Percentiles rank a stretch among this genome's conserved stretches.
Conservation (phyloP, 1,140 invertebrate genomes). For the Hyles vespertilio region DNA sequence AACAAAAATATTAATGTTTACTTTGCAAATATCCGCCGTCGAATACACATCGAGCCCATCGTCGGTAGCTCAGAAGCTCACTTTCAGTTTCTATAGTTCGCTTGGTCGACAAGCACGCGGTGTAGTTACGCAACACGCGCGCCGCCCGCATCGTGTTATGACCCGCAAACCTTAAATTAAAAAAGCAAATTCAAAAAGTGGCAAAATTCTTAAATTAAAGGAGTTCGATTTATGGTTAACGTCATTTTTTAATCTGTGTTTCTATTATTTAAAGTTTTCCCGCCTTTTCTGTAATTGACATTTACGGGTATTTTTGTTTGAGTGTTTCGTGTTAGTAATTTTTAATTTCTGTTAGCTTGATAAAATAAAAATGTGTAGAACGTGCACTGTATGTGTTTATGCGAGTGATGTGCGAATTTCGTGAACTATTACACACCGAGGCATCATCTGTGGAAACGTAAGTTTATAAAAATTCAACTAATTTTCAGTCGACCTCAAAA, state of each 20-base stretch:
- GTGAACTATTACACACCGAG: conserved; percentile 45
- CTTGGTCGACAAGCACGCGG: conserved; percentile 41
- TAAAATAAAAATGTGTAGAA: conserved; percentile 41
- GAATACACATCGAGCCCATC: conserved; percentile 4
- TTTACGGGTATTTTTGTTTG: conserved; percentile 13
- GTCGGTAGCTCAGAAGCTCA: conserved; percentile 28
- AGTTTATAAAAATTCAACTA: conserved; percentile 16
- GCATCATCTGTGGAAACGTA: conserved; percentile 72
- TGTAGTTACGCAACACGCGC: conserved; percentile 44
- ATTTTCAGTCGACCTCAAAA: no score
- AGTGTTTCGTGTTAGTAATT: conserved; percentile 10
- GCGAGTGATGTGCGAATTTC: conserved; percentile 55
- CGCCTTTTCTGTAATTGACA: conserved; percentile 1
- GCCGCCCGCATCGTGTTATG: conserved; percentile 45
- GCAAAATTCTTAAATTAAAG: no score
- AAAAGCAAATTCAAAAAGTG: conserved; percentile 14
- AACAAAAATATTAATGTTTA: not conserved
- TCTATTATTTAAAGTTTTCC: conserved; percentile 5
- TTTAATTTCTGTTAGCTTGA: conserved; percentile 24
- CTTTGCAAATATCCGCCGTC: not conserved
- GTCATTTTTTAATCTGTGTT: conserved; percentile 9
- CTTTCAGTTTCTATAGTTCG: conserved; percentile 64
- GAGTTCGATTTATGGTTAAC: no score
- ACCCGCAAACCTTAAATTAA: conserved; percentile 49
- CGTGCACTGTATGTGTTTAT: conserved; percentile 44